A percentile compares a stretch with the other conserved stretches of the same genome.
phyloP scores from a whole-genome alignment of 2,113 vertebrate genomes.

The Microtus montanus region DNA sequence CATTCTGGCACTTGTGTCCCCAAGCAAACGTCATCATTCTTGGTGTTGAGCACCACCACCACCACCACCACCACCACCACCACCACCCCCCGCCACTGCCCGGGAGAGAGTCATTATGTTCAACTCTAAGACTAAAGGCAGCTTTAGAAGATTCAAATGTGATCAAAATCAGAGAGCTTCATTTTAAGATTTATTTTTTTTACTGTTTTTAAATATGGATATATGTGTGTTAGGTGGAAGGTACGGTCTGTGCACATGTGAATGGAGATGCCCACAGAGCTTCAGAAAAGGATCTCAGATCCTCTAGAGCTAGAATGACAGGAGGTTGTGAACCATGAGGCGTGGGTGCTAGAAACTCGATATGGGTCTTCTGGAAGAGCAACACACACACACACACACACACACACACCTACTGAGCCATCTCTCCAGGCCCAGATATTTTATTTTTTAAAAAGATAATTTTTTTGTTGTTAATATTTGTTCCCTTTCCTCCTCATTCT shows the following conservation, averaged over 20 bases:
- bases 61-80: background rate
- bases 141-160: conserved; percentile 33
- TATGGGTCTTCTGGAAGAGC: background rate
- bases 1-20: background rate
- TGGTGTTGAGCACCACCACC: background rate
- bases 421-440: no score
- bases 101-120: background rate
- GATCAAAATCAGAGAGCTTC: conserved; percentile 27
- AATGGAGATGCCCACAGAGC: background rate
- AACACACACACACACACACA: background rate
- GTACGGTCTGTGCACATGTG: no score
- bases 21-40: background rate
- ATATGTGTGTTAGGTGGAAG: no score
- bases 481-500: background rate
- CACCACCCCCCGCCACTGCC: no score
- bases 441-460: background rate
- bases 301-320: background rate
- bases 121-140: background rate
- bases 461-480: background rate
- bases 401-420: background rate
- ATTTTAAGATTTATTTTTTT: background rate
- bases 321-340: background rate
- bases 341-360: background rate
- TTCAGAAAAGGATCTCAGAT: no score
- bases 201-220: background rate